Evolutionary conservation across 2,113 vertebrate species (phyloP).

Genomic region (Oncorhynchus masou): DNA sequence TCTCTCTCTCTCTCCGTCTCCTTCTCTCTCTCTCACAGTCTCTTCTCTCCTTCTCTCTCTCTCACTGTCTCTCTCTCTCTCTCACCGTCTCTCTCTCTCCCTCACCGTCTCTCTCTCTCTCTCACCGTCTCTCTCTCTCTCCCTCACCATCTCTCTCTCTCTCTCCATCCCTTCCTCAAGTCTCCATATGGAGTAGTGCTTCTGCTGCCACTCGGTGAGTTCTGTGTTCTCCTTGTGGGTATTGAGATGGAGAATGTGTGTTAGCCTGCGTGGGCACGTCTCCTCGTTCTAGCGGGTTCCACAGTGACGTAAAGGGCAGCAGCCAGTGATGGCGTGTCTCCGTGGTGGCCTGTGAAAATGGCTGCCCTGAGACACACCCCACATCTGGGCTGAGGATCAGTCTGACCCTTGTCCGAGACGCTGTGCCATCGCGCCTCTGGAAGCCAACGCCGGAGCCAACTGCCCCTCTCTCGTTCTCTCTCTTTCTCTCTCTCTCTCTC

Average conservation of each 20-base stretch:
- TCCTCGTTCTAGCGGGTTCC: constrained; percentile 45
- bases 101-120: no score
- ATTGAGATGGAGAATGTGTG: constrained; percentile 46
- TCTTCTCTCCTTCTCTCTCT: no score
- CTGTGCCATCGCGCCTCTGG: not conserved
- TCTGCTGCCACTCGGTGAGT: no score
- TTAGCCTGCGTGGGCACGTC: constrained; percentile 52
- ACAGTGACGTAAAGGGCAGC: constrained; percentile 61
- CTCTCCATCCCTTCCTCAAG: constrained; percentile 24
- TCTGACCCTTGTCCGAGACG: constrained; percentile 7
- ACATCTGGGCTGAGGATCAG: constrained; percentile 45
- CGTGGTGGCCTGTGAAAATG: constrained; percentile 53
- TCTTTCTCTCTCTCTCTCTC: not conserved
- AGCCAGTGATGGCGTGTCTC: constrained; percentile 45
- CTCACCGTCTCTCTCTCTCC: no score
- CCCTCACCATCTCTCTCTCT: not conserved
- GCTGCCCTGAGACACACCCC: constrained; percentile 35
- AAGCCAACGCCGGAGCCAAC: no score
- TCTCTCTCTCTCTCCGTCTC: no score
- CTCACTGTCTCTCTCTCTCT: no score
- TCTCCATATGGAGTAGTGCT: not conserved
- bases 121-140: no score
- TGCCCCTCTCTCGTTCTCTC: not conserved
- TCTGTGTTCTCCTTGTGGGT: constrained; percentile 32
- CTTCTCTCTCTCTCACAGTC: no score